Base-by-base conservation (phyloP, 64 coral and sea anemone genomes). In the Hydrozoanthus tunicans region DNA sequence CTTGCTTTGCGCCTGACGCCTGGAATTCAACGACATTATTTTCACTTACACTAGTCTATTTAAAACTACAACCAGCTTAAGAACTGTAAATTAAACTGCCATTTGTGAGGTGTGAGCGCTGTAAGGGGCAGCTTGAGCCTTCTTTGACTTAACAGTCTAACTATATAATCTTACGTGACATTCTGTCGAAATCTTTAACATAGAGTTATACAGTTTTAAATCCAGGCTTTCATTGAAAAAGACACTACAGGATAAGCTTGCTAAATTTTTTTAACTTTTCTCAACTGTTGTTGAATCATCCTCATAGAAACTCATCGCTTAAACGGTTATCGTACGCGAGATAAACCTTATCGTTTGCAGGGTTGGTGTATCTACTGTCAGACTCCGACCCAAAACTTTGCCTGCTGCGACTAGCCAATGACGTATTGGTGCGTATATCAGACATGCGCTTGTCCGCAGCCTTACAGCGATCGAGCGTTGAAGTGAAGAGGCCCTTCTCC, bases 371-470 rank as follows among this genome's bases (percentile, higher is more conserved):
- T 72, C 68, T 73, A 56, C 25, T 88, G 3, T 88, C 84, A 8
- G 24, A 74, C 56, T 88, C 84, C 5, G 84, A 88, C 6, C 84
- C 84, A 53, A 88, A 61, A 43, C 84, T 88, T 10, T 88, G 84
- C 14, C 68, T 26, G 69, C 84, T 88, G 56, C 84, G 84, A 17
- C 84, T 88, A 1, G 84, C 68, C 53, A 88, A 32, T 60, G 84
- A 88, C 0, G 84, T 88, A 25, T 56, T 74, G 4, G 68, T 73
- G 1, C 84, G 84, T 74, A 88, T 88, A 59, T 88, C 84, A 32
- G 84, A 88, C 84, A 88, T 88, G 2, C 84, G 84, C 66, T 88
- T 88, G 69, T 88, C 84, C 0, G 84, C 84, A 3, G 84, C 70
- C 55, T 74, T 73, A 57, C 70, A 88, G 10, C 84, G 84, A 27